Conservation (phyloP, 2,888 invertebrate species). For the Adelphocoris suturalis region DNA sequence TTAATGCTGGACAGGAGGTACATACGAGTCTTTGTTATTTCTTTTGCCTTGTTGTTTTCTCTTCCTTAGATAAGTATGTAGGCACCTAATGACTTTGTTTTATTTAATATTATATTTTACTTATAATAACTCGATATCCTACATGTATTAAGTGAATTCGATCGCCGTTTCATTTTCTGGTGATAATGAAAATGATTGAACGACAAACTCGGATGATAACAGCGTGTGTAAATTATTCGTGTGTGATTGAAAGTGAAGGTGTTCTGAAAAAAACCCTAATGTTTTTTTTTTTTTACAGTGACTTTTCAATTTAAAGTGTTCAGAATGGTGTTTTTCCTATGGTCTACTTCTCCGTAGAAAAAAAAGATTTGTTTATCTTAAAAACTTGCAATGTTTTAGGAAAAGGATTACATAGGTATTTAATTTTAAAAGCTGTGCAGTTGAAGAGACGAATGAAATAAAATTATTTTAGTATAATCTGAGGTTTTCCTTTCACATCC, state of each 20-base stretch:
- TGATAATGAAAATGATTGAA: not conserved
- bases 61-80: not conserved
- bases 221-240: not conserved
- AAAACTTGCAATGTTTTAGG: not conserved
- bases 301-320: slow-evolving; percentile 10
- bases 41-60: too few relatives aligned
- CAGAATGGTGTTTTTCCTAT: not conserved
- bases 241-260: not conserved
- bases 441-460: slow-evolving; percentile 12
- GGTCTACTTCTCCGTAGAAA: not conserved
- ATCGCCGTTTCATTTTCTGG: not conserved
- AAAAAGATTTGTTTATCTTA: not conserved
- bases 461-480: slow-evolving; percentile 2
- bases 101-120: not conserved
- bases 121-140: not conserved
- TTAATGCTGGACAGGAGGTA: too few relatives aligned
- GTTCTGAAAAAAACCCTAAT: not conserved
- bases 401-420: slow-evolving; percentile 7
- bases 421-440: slow-evolving; percentile 13
- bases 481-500: not conserved
- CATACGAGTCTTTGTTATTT: too few relatives aligned
- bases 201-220: not conserved
- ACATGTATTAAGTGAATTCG: not conserved
- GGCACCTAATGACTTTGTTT: not conserved
- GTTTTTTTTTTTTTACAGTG: not conserved